A percentile compares a stretch with the other conserved stretches of the same genome.
Evolutionary conservation across 2,888 invertebrate genomes (phyloP).

Genomic region (Hypercompe scribonia): DNA sequence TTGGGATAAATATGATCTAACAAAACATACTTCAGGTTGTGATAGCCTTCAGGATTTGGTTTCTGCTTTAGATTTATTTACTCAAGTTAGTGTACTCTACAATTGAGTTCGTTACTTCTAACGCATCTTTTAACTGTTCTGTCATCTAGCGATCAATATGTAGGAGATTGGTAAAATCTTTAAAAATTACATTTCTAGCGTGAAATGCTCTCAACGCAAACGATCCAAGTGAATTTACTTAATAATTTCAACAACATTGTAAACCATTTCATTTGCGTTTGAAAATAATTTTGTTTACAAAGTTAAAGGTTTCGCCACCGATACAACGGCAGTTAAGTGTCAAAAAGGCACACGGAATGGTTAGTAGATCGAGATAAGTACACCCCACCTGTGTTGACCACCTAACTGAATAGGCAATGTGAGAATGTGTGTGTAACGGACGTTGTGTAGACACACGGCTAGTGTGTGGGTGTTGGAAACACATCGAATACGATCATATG

Average conservation of each 20-base stretch:
- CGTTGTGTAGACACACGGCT: background rate
- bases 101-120: background rate
- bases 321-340: constrained; percentile 68
- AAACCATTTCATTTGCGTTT: constrained; percentile 33
- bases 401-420: constrained; percentile 33
- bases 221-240: background rate
- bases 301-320: constrained; percentile 44
- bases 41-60: background rate
- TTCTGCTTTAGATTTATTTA: background rate
- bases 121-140: background rate
- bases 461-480: constrained; percentile 30
- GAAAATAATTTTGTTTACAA: constrained; percentile 41
- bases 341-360: constrained; percentile 79
- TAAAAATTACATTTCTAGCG: background rate
- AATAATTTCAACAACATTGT: constrained; percentile 1
- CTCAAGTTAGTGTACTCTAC: background rate
- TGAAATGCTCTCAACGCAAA: background rate
- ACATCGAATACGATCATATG: constrained; percentile 34
- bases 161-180: background rate
- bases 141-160: background rate
- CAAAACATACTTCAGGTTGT: background rate
- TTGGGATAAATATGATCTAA: background rate
- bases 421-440: constrained; percentile 37
- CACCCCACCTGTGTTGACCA: constrained; percentile 70
- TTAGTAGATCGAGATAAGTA: constrained; percentile 76